Evolutionary conservation across 1,140 invertebrate genomes (phyloP).

Genomic region (Drosophila sulfurigaster): DNA sequence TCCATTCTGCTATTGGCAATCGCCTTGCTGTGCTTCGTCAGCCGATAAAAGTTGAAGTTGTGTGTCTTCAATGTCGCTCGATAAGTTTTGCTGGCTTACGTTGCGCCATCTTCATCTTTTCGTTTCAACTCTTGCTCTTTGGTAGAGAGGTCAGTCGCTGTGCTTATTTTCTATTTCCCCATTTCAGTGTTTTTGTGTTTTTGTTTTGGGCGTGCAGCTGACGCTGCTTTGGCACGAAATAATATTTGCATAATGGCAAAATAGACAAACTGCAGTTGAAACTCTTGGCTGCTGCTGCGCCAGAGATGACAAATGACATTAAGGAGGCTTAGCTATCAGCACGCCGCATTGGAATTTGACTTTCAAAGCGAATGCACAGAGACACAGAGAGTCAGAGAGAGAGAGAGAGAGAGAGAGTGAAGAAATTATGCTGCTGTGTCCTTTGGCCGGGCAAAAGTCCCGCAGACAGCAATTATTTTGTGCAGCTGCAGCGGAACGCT

Average conservation of each 20-base stretch:
- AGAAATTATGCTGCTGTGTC: conserved; percentile 41
- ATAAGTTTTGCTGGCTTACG: conserved; percentile 30
- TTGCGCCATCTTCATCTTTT: too few relatives aligned
- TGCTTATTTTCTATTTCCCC: conserved; percentile 7
- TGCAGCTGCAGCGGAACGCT: conserved; percentile 58
- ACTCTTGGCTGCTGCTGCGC: conserved; percentile 23
- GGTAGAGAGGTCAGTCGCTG: conserved; percentile 1
- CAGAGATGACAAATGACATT: conserved; percentile 81
- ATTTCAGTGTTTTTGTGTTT: neutral
- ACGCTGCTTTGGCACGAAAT: conserved; percentile 64
- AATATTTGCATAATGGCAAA: conserved; percentile 79
- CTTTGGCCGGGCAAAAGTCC: conserved; percentile 24
- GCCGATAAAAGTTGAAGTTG: conserved; percentile 43
- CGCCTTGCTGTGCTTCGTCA: conserved; percentile 26
- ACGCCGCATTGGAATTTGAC: conserved; percentile 61
- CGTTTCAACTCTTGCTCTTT: neutral
- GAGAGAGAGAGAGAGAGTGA: neutral
- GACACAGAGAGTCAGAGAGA: neutral
- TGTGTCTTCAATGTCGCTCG: conserved; percentile 24
- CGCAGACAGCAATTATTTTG: conserved; percentile 68
- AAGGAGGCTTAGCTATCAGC: conserved; percentile 70
- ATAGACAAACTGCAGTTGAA: conserved; percentile 61
- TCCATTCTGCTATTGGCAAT: conserved; percentile 6
- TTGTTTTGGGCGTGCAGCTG: conserved; percentile 35
- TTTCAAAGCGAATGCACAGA: conserved; percentile 38